Evolutionary conservation across 2,113 vertebrate species (phyloP), one percentile per base, ranked within the genome.

Genomic region (Gymnobelideus leadbeateri): DNA sequence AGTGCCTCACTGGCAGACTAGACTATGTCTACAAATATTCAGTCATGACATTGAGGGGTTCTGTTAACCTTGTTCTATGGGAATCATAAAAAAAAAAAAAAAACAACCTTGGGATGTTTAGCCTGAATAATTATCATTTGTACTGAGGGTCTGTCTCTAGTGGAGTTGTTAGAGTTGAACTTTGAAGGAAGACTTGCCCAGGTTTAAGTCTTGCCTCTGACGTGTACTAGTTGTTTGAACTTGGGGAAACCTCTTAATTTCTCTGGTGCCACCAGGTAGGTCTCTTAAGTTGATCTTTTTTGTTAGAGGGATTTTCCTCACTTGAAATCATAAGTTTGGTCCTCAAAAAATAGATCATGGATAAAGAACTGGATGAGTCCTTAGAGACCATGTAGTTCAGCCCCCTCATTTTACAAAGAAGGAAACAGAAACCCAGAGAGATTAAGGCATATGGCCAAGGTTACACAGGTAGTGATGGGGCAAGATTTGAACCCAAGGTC

Each of bases 161-260:
- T 16, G 28, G 57, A 31, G 37, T 21, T n/a, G 57, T 8, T 68
- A 31, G 57, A 68, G 11, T 37, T 31, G 55, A 5, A 37, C 68
- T 77, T 77, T 1, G 7, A 23, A 3, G n/a, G 55, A 31, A 95
- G 31, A 49, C 54, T 55, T 53, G 52, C 19, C 55, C 5, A 91
- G 52, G 54, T 92, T 93, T 43, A 89, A 77, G 28, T 61, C 47
- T 28, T n/a, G 52, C 28, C 51, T 68, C 16, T 46, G 50, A 52
- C 26, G 51, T 8, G 61, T 68, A n/a, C 43, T 91, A 49, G 55
- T 6, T 51, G 12, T 89, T 3, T 55, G 46, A 47, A 28, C 4
- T 92, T 93, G 61, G 92, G n/a, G 54, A 89, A 25, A 50, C 93
- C 84, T 28, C 9, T 46, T 92, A 23, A 91, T n/a, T 54, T 94